Conservation (phyloP, 2,113 vertebrate genomes). For the Hippocampus barbouri region DNA sequence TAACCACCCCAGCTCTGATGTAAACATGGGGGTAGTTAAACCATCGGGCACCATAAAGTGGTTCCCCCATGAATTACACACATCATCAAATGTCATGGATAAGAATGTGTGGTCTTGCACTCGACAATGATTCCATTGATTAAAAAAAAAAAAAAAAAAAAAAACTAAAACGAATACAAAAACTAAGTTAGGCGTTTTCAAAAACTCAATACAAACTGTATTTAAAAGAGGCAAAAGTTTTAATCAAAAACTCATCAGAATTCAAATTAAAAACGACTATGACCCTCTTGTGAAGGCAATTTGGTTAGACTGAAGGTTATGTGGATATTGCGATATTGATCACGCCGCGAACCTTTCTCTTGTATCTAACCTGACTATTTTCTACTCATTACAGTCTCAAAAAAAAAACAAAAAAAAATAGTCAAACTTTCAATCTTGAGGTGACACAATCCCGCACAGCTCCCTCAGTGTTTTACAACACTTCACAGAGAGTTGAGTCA, state of each 20-base stretch:
- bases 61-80: slow-evolving; percentile 35
- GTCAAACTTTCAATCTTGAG: neutral
- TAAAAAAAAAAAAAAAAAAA: too few species aligned
- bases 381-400: too few species aligned
- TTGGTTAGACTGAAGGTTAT: slow-evolving; percentile 20
- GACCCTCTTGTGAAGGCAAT: neutral
- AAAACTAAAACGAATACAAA: too few species aligned
- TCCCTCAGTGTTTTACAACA: too few species aligned
- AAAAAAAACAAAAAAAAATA: neutral
- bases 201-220: too few species aligned
- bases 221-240: too few species aligned
- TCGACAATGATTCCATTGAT: too few species aligned
- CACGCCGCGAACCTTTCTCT: neutral
- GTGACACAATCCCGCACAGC: too few species aligned
- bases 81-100: slow-evolving; percentile 16
- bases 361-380: too few species aligned
- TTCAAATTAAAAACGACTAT: too few species aligned
- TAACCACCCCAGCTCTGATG: slow-evolving; percentile 62
- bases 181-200: too few species aligned
- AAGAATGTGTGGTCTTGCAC: slow-evolving; percentile 8
- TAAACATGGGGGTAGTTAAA: slow-evolving; percentile 69
- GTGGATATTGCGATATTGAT: slow-evolving; percentile 9
- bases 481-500: neutral
- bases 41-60: slow-evolving; percentile 49
- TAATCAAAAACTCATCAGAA: too few species aligned